Base-by-base conservation (phyloP, 2,113 vertebrate species). In the Urocynchramus pylzowi region DNA sequence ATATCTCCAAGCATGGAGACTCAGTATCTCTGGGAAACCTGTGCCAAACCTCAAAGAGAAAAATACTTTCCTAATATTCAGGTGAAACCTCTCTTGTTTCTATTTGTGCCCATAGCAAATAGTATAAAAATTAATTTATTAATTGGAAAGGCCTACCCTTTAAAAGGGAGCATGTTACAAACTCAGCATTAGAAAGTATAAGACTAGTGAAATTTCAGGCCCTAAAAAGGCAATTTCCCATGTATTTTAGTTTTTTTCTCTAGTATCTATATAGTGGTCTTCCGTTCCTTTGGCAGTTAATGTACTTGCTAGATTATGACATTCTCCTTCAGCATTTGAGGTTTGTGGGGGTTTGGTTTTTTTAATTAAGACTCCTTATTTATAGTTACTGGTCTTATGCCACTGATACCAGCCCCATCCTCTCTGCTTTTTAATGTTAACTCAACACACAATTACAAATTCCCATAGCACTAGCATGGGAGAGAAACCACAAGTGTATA, bases 321-420 rank as follows among this genome's bases (percentile, higher is more conserved):
- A 63, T 17, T 70, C 20, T 65, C 33, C 9, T 54, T 76, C 71
- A 86, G 61, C 18, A 53, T 53, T 23, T 59, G 52, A 61, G 3
- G 13, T 54, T 63, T n/a, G 7, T 3, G 50, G 13, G 11, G 0
- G 0, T 1, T 56, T 61, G 5, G 18, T 52, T 61, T 33, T 33
- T 76, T 37, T 2, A 27, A 57, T 39, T 69, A 54, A 76, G 28
- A 65, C 26, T 86, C 13, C 45, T 79, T 54, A 35, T 61, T 77
- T 85, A 22, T 30, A 49, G 17, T 57, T 69, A 61, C 5, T 23
- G 6, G n/a, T 39, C 39, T 67, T 52, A 12, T 15, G 21, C 13
- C 42, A 65, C 3, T 69, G 49, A 37, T 42, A 85, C 3, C 56
- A 83, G 41, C 6, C 17, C 22, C 33, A 61, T 35, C 12, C 41